Conservation (phyloP, 2,888 invertebrate genomes). For the Lathronympha strigana region DNA sequence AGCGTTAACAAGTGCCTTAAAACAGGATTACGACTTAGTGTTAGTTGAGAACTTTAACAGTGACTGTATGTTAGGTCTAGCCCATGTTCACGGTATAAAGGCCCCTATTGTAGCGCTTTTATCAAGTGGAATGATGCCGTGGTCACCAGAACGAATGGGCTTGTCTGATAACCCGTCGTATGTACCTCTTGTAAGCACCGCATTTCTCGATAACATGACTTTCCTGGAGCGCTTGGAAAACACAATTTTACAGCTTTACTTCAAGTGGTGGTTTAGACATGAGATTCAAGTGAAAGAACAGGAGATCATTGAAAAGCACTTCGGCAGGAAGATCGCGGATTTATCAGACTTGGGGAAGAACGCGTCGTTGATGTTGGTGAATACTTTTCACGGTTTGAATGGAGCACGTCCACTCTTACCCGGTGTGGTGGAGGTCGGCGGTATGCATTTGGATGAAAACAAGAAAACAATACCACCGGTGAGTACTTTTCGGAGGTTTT, state of each 20-base stretch:
- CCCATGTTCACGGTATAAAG: constrained; percentile 77
- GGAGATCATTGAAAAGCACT: constrained; percentile 69
- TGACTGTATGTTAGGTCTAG: constrained; percentile 86
- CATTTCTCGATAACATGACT: constrained; percentile 75
- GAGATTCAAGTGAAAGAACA: constrained; percentile 66
- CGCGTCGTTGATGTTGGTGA: constrained; percentile 82
- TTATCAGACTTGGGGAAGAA: constrained; percentile 80
- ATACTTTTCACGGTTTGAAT: constrained; percentile 85
- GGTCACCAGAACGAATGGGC: constrained; percentile 75
- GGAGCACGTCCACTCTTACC: constrained; percentile 83
- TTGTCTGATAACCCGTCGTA: constrained; percentile 79
- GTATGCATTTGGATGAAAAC: constrained; percentile 80
- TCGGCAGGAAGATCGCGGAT: constrained; percentile 77
- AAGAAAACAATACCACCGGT: constrained; percentile 75
- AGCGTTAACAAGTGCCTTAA: constrained; percentile 65
- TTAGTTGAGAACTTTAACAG: constrained; percentile 86
- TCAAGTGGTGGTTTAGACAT: constrained; percentile 66
- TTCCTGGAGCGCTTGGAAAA: constrained; percentile 79
- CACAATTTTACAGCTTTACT: constrained; percentile 58
- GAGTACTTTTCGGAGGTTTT: too few relatives aligned
- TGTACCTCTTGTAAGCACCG: constrained; percentile 80
- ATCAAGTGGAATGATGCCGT: constrained; percentile 84
- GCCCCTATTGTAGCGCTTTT: constrained; percentile 84
- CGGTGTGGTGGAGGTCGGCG: constrained; percentile 86
- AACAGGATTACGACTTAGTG: constrained; percentile 85